Evolutionary conservation across 2,888 invertebrate species (phyloP).

Genomic region (Octonoba sinensis): DNA sequence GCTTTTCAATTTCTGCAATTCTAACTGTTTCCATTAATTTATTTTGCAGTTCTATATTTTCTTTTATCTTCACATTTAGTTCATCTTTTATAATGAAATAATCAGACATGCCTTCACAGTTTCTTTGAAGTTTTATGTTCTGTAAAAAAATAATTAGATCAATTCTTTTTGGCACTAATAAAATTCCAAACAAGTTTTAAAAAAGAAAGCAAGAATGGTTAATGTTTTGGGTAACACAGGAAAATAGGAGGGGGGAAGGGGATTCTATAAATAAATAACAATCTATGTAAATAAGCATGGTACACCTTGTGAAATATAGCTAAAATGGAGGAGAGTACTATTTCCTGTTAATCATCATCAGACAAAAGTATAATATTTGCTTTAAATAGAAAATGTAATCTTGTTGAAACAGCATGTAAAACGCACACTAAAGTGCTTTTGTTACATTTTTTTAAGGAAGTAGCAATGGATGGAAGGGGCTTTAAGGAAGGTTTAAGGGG

Average conservation of each 20-base stretch:
- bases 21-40: conserved; percentile 12
- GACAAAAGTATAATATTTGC: too few species aligned
- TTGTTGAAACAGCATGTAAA: too few species aligned
- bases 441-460: too few species aligned
- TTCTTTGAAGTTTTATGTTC: conserved; percentile 41
- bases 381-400: too few species aligned
- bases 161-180: background rate
- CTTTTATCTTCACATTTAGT: conserved; percentile 17
- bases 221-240: too few species aligned
- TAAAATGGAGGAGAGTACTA: background rate
- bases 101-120: conserved; percentile 51
- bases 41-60: conserved; percentile 12
- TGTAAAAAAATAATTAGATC: conserved; percentile 7
- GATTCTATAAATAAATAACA: background rate
- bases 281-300: background rate
- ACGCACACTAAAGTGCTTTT: too few species aligned
- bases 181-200: background rate
- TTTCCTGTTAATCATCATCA: too few species aligned
- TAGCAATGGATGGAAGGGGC: too few species aligned
- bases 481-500: too few species aligned
- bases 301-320: background rate
- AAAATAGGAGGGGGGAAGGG: too few species aligned
- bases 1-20: conserved; percentile 24
- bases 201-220: background rate
- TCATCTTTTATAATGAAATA: conserved; percentile 48